Evolutionary conservation across 2,888 invertebrate genomes (phyloP).

Genomic region (Steinernema carpocapsae): DNA sequence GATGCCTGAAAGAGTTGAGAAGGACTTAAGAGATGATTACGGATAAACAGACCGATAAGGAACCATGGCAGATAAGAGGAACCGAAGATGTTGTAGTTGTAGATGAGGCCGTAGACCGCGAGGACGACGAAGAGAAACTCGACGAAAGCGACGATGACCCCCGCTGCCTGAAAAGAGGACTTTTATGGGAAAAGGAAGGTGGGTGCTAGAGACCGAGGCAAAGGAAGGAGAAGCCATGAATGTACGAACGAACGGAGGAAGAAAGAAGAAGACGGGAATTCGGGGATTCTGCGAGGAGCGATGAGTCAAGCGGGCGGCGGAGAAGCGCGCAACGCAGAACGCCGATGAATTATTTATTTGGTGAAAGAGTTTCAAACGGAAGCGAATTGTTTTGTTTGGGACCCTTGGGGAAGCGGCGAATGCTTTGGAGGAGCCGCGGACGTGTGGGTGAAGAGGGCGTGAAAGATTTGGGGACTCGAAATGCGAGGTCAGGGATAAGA

Average conservation of each 20-base stretch:
- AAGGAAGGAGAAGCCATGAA: conserved; percentile 18
- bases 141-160: conserved; percentile 65
- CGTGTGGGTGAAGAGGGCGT: too few relatives aligned
- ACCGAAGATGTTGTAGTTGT: conserved; percentile 67
- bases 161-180: conserved; percentile 57
- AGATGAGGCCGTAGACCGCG: conserved; percentile 65
- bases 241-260: not conserved
- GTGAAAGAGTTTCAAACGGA: not conserved
- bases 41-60: conserved; percentile 52
- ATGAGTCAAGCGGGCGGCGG: not conserved
- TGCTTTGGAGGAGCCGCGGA: not conserved
- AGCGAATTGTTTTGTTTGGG: not conserved
- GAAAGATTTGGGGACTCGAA: too few relatives aligned
- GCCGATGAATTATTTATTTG: conserved; percentile 20
- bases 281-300: not conserved
- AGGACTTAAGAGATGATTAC: not conserved
- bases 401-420: not conserved
- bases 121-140: conserved; percentile 65
- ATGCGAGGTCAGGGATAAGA: too few relatives aligned
- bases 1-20: conserved; percentile 48
- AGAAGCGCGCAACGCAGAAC: conserved; percentile 12
- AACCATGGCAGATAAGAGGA: conserved; percentile 65
- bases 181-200: not conserved
- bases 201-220: not conserved
- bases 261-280: not conserved